Conservation (phyloP, 2,797 vertebrate species). For the Atherinosoma microstoma region DNA sequence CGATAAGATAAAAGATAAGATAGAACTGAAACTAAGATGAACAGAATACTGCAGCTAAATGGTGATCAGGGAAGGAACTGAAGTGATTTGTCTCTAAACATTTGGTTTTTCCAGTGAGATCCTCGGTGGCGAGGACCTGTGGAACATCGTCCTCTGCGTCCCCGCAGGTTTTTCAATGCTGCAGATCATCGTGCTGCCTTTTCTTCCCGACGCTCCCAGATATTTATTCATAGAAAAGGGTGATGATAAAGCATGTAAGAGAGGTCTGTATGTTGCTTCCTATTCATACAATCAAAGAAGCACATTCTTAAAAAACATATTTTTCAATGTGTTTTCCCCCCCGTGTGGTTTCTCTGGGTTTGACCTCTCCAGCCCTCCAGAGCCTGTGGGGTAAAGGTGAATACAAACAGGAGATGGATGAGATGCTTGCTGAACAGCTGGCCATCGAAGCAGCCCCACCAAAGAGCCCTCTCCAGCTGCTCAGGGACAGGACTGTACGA, state of each 20-base stretch:
- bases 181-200: conserved; percentile 82
- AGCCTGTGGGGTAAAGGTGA: conserved; percentile 87
- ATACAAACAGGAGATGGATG: conserved; percentile 84
- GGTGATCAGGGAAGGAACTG: background rate
- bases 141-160: conserved; percentile 82
- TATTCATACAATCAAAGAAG: background rate
- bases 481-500: conserved; percentile 75
- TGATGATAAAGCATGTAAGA: conserved; percentile 80
- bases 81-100: background rate
- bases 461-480: conserved; percentile 78
- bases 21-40: background rate
- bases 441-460: conserved; percentile 67
- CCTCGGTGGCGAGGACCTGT: conserved; percentile 82
- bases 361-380: conserved; percentile 81
- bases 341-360: background rate
- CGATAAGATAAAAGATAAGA: background rate
- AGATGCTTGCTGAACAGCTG: conserved; percentile 86
- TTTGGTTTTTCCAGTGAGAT: conserved; percentile 79
- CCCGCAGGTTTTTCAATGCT: conserved; percentile 75
- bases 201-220: conserved; percentile 88
- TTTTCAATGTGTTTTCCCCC: background rate
- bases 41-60: background rate
- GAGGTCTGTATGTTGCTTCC: conserved; percentile 72
- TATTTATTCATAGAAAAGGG: conserved; percentile 88
- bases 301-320: background rate